Evolutionary conservation across 2,797 vertebrate species (phyloP).

Genomic region (Spinibarbus caldwelli): DNA sequence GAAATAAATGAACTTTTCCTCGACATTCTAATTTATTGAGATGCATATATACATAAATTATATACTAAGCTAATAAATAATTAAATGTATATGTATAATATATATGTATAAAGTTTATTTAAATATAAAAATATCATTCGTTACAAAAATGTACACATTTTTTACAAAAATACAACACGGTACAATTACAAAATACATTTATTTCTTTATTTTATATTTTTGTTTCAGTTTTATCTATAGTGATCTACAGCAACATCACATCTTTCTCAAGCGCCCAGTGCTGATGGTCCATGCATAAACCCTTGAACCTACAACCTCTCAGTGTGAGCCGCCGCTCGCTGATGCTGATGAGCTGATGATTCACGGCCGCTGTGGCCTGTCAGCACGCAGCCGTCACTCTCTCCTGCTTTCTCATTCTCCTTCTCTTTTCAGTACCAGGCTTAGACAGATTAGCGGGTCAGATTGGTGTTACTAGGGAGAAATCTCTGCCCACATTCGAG

Average conservation of each 20-base stretch:
- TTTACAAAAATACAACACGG: no score
- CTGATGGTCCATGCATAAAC: neutral
- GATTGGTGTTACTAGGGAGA: slow-evolving; percentile 13
- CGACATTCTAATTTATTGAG: no score
- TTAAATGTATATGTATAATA: no score
- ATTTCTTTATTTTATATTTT: neutral
- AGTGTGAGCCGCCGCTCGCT: neutral
- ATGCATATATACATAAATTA: no score
- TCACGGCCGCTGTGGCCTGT: neutral
- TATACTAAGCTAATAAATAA: no score
- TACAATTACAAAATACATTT: neutral
- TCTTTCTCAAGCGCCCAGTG: neutral
- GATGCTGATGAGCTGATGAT: slow-evolving; percentile 6
- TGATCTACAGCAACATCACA: neutral
- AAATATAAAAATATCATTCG: neutral
- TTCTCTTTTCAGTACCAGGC: slow-evolving; percentile 12
- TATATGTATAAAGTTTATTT: neutral
- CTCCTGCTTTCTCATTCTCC: neutral
- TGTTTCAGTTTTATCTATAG: neutral
- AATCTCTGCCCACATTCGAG: slow-evolving; percentile 12
- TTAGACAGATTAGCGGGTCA: slow-evolving; percentile 49
- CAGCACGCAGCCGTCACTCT: slow-evolving; percentile 11
- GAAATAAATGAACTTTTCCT: no score
- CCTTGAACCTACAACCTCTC: neutral
- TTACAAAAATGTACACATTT: neutral